Evolutionary conservation across 2,888 invertebrate genomes (phyloP), one percentile per base, ranked within the genome.

Genomic region (Pammene fasciana): DNA sequence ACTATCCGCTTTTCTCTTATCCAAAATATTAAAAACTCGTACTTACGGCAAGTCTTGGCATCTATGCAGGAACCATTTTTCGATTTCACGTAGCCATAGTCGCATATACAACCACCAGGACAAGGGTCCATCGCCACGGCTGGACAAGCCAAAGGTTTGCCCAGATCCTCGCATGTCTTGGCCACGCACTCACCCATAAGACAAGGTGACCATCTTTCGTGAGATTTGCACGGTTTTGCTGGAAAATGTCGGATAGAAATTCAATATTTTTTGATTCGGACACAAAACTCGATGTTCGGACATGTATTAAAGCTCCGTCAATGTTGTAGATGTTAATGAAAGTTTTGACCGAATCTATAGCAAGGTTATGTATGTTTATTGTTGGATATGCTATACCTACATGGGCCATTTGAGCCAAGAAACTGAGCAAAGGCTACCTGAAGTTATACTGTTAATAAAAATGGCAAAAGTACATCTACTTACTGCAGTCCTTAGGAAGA

Each of bases 191-290:
- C 66, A 14, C 50, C 26, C 5, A 59, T 34, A 34, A 67, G 38
- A 18, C 67, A 67, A 0, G 41, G 16, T 9, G 67, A 52, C 18
- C 59, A 67, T 2, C 67, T 59, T 52, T 67, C 67, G 11, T 67
- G 41, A 26, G 54, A n/a, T 55, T 61, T 38, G 61, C 60, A 61
- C 26, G 54, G 61, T 46, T 55, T 54, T n/a, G 60, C 67, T 67
- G 67, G 16, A 67, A 67, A 13, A 7, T 16, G 16, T 48, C 9
- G 16, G 9, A 48, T 1, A 14, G 7, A n/a, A n/a, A 14, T 7
- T 7, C 14, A 8, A 43, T n/a, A n/a, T n/a, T n/a, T n/a, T n/a
- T n/a, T n/a, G n/a, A n/a, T n/a, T n/a, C n/a, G n/a, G n/a, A n/a
- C n/a, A n/a, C n/a, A n/a, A n/a, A n/a, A n/a, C n/a, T n/a, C n/a